Evolutionary conservation across 1,140 invertebrate species (phyloP), one percentile per base, ranked within the genome.

Genomic region (Liolophura sinensis): DNA sequence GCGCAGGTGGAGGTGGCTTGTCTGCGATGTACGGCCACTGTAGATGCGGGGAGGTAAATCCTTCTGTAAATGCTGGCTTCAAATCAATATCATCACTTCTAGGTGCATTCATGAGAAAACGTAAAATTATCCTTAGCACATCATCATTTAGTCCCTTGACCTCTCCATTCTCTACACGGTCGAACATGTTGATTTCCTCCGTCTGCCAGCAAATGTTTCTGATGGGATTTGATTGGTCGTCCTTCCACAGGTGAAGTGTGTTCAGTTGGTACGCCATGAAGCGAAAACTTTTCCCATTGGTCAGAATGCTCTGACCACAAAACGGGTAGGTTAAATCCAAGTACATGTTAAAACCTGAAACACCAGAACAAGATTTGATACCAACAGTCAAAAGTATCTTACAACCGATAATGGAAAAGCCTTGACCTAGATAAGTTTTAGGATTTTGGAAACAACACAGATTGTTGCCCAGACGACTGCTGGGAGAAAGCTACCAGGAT

Each of bases 181-280:
- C 92, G 83, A 90, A 96, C 0, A 98, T 83, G 69, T 91, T 88
- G 68, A 90, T 75, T 18, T 90, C 86, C 40, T 88, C 83, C 18
- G 89, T 91, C n/a, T 88, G 87, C 88, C 92, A 96, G 73, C 93
- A 94, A 50, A 95, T 78, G 84, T 97, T 97, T 47, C 88, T 85
- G 69, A 88, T 87, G 0, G 87, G 84, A 85, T 94, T 95, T 27
- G 84, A 83, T 52, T 88, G 82, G 27, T 88, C 77, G 71, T 89
- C 69, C 31, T 81, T 76, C 78, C 90, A 86, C 59, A 94, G 74
- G 15, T 89, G 75, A 52, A 90, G 88, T 1, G 94, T 96, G 79
- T 97, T 97, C 31, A 97, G 77, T 83, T 97, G 95, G 79, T 96
- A 97, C 11, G 89, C 86, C 78, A 89, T 93, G 70, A 97, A 94